Evolutionary conservation across 2,888 invertebrate genomes (phyloP).

Genomic region (Himalopsyche japonica): DNA sequence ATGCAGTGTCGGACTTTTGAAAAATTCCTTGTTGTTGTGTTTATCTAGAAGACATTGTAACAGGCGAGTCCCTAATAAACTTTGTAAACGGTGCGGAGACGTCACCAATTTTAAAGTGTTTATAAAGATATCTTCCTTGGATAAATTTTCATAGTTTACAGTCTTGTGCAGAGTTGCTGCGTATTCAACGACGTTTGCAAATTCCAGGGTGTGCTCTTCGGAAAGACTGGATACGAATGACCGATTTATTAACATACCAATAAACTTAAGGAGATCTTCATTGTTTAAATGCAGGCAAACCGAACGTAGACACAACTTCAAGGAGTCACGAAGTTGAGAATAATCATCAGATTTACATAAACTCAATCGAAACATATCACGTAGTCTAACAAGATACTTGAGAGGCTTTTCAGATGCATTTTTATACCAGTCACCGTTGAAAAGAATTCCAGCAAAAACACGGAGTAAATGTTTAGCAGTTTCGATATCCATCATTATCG

Average conservation of each 20-base stretch:
- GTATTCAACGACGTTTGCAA: conserved; percentile 58
- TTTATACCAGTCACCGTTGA: conserved; percentile 55
- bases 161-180: conserved; percentile 56
- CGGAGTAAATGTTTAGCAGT: conserved; percentile 7
- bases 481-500: not conserved
- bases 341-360: conserved; percentile 47
- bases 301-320: conserved; percentile 60
- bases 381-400: conserved; percentile 51
- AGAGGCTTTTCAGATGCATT: conserved; percentile 51
- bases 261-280: conserved; percentile 53
- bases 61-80: conserved; percentile 60
- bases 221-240: conserved; percentile 50
- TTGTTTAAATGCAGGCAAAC: conserved; percentile 57
- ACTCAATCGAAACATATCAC: conserved; percentile 56
- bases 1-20: conserved; percentile 59
- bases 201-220: conserved; percentile 56
- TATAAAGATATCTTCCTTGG: conserved; percentile 56
- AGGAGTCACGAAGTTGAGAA: conserved; percentile 52
- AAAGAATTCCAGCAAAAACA: conserved; percentile 42
- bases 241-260: conserved; percentile 59
- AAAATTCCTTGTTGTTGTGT: conserved; percentile 52
- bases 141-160: conserved; percentile 49
- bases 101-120: conserved; percentile 56
- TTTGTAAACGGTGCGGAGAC: conserved; percentile 53
- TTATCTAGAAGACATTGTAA: conserved; percentile 62